Conservation (phyloP, 2,888 invertebrate genomes). For the Eupithecia vulgata region DNA sequence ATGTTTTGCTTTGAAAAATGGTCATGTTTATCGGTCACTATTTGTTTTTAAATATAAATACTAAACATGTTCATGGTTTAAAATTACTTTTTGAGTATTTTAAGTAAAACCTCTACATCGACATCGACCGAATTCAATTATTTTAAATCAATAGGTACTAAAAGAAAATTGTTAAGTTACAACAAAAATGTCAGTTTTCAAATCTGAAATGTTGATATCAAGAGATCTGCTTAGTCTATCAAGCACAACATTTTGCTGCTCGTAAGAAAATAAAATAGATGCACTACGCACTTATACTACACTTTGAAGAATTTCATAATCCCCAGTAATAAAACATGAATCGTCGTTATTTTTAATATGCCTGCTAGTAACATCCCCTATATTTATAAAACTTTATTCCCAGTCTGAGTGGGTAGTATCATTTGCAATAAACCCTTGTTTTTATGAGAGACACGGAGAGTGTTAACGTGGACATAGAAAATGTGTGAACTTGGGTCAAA, state of each 20-base stretch:
- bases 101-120: not conserved
- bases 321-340: not conserved
- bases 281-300: not conserved
- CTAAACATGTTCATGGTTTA: not conserved
- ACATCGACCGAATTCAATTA: not conserved
- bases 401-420: constrained; percentile 34
- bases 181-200: not conserved
- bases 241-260: too few relatives aligned
- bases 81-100: not conserved
- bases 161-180: not conserved
- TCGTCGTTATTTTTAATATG: constrained; percentile 35
- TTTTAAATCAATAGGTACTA: not conserved
- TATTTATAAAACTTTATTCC: constrained; percentile 42
- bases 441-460: constrained; percentile 38
- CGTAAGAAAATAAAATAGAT: too few relatives aligned
- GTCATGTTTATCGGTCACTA: not conserved
- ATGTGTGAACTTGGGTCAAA: constrained; percentile 5
- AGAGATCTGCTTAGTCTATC: not conserved
- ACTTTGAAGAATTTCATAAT: constrained; percentile 1
- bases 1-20: not conserved
- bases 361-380: constrained; percentile 29
- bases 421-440: constrained; percentile 44
- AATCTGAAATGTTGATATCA: not conserved
- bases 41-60: not conserved
- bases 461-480: constrained; percentile 1